Base-by-base conservation (phyloP, 2,797 vertebrate species). In the Onychomys arenicola region DNA sequence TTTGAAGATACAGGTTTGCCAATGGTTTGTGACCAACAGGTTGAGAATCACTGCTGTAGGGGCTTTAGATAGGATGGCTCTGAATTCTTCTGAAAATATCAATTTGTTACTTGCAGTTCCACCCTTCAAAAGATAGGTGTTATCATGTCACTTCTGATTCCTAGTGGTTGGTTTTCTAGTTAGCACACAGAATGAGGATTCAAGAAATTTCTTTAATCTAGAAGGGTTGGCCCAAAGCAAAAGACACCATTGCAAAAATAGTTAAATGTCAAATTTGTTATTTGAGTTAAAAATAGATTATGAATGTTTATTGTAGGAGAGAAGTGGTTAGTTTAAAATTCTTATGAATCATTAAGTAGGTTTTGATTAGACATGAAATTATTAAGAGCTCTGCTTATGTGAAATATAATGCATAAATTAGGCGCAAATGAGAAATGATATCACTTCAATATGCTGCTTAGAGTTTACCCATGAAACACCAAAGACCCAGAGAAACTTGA, bases 31-130 rank as follows among this genome's bases (percentile, higher is more conserved):
- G 3, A 32, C 61, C 19, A 43, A 67, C 19, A 85, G 61, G 43
- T 49, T 65, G 82, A 65, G 16, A 67, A 49, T 10, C 37, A 49
- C 19, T 67, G 46, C 32, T 23, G 29, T 85, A 46, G 49, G 19
- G 4, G 13, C 88, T 90, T 93, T 65, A 85, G 29, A 65, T 67
- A 32, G 40, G 17, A 65, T 8, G 32, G 27, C 9, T 95, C 29
- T 57, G 49, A 92, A 76, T 65, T 97, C 69, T 85, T 93, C 77
- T 94, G 67, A 93, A 52, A 55, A 85, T 71, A 91, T 32, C 55
- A 67, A 0, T 94, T 91, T 76, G 19, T 91, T 37, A 73, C 46
- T 55, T 67, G 34, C 40, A 61, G 23, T 29, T 71, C 37, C 89
- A 63, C 29, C 25, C 17, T 12, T 80, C 40, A 83, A 85, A 93